Evolutionary conservation across 2,797 vertebrate species (phyloP), one percentile per base, ranked within the genome.

Genomic region (Scomberomorus guttatus): DNA sequence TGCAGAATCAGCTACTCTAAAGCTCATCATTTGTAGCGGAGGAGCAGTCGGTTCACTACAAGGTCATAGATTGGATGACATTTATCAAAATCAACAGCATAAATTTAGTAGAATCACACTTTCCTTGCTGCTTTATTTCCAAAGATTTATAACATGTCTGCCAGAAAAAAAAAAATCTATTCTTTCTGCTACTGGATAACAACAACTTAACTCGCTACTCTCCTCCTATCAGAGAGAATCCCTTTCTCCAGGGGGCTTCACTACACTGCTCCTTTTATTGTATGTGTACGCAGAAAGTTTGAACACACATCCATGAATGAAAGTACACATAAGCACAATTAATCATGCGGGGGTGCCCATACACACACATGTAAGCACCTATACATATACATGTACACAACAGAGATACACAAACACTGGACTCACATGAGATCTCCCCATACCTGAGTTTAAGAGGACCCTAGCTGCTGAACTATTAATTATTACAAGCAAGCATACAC

Each of bases 381-480:
- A 48, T 22, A 6, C 10, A 20, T 20, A 66, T 14, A 44, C 1
- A 10, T 12, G 9, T 7, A 65, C 0, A 52, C 42, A 29, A 54
- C 14, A 52, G 5, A 42, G 3, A 56, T 11, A 32, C 44, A 54
- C 22, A 57, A 55, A 24, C n/a, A 10, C 32, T 57, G 39, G 22
- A 29, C 46, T 55, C 44, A 24, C 4, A 34, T 34, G 11, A 65
- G 63, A 34, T 44, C 11, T 52, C 6, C 50, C 8, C 2, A 22
- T 65, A 55, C 54, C 37, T n/a, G 39, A 18, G 29, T 51, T 17
- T 42, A 51, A 58, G 51, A 63, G 13, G 22, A 54, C 14, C 9
- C 4, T 24, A 22, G 18, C 25, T 58, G 20, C 25, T 79, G 24
- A 61, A 79, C 87, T 77, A 87, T 82, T 86, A 37, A 89, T 83